These are phyloP conservation scores for Isichthys henryi DNA, from an alignment of 2,113 vertebrate genomes.

Conservation along the genomic window DNA sequence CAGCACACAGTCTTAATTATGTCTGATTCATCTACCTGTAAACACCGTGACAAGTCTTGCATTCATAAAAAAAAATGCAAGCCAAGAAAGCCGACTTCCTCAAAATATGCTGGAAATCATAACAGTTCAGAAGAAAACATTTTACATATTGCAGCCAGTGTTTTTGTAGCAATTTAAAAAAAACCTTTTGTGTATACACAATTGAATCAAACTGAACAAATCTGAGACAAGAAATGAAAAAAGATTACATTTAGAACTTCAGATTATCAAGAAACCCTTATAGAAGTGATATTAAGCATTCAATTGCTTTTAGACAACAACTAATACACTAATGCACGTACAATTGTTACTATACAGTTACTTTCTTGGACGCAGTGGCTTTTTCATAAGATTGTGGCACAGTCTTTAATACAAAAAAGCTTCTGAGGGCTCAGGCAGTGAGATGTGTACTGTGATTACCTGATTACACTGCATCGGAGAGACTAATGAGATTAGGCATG, in stretches of 20 bases:
- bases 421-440: background rate
- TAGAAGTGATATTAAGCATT: background rate
- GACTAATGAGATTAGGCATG: background rate
- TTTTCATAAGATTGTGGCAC: background rate
- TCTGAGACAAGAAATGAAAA: background rate
- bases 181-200: background rate
- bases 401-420: background rate
- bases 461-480: background rate
- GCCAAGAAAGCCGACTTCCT: background rate
- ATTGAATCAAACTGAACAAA: background rate
- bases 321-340: background rate
- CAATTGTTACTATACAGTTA: background rate
- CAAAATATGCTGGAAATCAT: background rate
- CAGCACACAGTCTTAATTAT: background rate
- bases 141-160: background rate
- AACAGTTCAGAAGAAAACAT: background rate
- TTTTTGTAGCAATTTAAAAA: background rate
- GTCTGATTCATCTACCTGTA: background rate
- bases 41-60: background rate
- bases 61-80: background rate
- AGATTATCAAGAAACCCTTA: background rate
- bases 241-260: background rate
- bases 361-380: background rate
- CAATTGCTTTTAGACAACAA: background rate
- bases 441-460: background rate